Percentiles rank a stretch among this genome's conserved stretches.
Evolutionary conservation across 2,888 invertebrate genomes (phyloP).

Genomic region (Parnassius mnemosyne): DNA sequence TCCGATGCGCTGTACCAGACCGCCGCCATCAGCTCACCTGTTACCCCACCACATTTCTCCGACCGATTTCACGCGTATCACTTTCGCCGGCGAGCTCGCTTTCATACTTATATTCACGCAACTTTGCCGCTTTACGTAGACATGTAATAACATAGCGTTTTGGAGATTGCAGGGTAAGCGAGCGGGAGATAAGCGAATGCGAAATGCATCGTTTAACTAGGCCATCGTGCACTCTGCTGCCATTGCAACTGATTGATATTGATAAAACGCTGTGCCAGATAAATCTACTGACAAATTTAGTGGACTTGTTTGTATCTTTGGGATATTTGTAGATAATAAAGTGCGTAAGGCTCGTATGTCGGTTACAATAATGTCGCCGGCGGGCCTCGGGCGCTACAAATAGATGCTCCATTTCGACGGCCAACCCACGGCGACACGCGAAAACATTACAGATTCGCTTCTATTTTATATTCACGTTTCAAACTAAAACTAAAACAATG

Average conservation of each 20-base stretch:
- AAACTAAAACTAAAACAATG: conserved; percentile 40
- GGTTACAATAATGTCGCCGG: conserved; percentile 71
- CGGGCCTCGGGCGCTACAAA: conserved; percentile 77
- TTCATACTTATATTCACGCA: conserved; percentile 61
- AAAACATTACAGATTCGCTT: conserved; percentile 65
- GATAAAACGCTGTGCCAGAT: conserved; percentile 31
- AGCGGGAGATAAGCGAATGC: conserved; percentile 22
- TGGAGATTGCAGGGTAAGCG: conserved; percentile 27
- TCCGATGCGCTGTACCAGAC: conserved; percentile 58
- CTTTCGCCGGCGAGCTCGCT: conserved; percentile 68
- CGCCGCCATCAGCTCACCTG: conserved; percentile 44
- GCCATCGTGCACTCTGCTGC: conserved; percentile 31
- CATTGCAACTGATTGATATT: conserved; percentile 27
- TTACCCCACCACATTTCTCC: conserved; percentile 55
- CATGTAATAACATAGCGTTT: conserved; percentile 23
- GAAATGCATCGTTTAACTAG: conserved; percentile 27
- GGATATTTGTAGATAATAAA: conserved; percentile 17
- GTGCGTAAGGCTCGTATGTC: conserved; percentile 60
- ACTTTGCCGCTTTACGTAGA: conserved; percentile 33
- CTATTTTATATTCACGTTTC: conserved; percentile 56
- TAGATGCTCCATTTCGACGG: conserved; percentile 77
- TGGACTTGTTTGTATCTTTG: conserved; percentile 4
- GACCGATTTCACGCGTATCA: conserved; percentile 66
- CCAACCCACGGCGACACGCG: conserved; percentile 68
- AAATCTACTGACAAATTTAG: background rate